phyloP scores from a whole-genome alignment of 2,888 invertebrate species.

The Adelphocoris suturalis region DNA sequence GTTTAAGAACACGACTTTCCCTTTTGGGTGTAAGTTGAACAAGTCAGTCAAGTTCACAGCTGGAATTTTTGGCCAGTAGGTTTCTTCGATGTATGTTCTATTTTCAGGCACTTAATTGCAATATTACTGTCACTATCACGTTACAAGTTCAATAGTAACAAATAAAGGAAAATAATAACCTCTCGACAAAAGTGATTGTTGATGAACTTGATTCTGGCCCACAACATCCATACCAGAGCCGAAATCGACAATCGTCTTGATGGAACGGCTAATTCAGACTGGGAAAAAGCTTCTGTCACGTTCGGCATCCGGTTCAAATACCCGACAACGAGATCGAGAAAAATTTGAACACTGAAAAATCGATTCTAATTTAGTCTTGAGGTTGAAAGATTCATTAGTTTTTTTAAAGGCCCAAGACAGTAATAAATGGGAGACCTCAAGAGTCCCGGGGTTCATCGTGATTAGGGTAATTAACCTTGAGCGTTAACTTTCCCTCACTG shows the following conservation, averaged over 20 bases:
- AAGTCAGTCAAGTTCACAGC: too few relatives aligned
- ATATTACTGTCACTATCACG: too few relatives aligned
- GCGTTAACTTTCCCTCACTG: not conserved
- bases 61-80: too few relatives aligned
- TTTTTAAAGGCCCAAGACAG: too few relatives aligned
- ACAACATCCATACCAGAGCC: conserved; percentile 64
- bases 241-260: conserved; percentile 48
- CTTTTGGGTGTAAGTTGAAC: too few relatives aligned
- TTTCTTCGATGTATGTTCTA: too few relatives aligned
- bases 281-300: conserved; percentile 34
- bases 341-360: conserved; percentile 58
- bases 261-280: conserved; percentile 42
- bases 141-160: too few relatives aligned
- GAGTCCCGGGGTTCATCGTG: not conserved
- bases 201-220: conserved; percentile 52
- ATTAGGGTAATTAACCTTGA: not conserved
- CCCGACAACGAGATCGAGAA: conserved; percentile 51
- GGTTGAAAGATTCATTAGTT: not conserved
- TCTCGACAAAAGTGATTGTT: conserved; percentile 46
- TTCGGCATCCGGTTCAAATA: conserved; percentile 63
- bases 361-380: not conserved
- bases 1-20: too few relatives aligned
- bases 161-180: not conserved
- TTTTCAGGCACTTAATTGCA: too few relatives aligned
- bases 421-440: not conserved